phyloP scores from a whole-genome alignment of 2,113 vertebrate genomes.

The Murina feae region DNA sequence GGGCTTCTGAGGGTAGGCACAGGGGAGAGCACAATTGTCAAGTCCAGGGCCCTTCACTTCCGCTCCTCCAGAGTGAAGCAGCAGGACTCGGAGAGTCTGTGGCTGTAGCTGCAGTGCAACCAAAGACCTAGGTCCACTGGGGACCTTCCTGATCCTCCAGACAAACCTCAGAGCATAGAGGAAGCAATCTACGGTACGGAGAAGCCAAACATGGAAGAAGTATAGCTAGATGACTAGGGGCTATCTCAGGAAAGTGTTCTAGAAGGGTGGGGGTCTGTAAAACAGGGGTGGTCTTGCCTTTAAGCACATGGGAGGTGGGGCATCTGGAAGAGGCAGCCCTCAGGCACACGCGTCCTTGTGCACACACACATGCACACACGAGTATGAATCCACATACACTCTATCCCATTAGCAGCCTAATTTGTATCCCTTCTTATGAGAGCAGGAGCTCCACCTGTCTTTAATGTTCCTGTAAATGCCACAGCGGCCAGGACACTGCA shows the following conservation, averaged over 20 bases:
- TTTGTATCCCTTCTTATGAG: background rate
- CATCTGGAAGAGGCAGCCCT: background rate
- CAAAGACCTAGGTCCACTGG: background rate
- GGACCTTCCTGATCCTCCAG: background rate
- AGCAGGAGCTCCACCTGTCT: background rate
- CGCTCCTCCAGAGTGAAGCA: no score
- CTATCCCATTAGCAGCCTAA: background rate
- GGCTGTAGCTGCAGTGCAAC: background rate
- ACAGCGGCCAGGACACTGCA: background rate
- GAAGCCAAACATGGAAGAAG: background rate
- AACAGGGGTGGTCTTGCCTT: background rate
- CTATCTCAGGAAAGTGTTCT: background rate
- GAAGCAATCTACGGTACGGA: background rate
- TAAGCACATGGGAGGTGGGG: background rate
- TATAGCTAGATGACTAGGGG: background rate
- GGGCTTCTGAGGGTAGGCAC: no score
- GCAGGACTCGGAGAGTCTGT: no score
- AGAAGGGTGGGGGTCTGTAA: background rate
- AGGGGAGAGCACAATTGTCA: background rate
- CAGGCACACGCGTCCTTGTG: background rate
- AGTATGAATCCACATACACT: background rate
- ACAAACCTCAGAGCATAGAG: background rate
- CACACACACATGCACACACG: background rate
- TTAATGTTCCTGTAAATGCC: background rate
- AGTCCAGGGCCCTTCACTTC: background rate